A percentile compares a stretch with the other conserved stretches of the same genome.
Conservation (phyloP, 2,888 invertebrate species). For the Xanthia togata region DNA sequence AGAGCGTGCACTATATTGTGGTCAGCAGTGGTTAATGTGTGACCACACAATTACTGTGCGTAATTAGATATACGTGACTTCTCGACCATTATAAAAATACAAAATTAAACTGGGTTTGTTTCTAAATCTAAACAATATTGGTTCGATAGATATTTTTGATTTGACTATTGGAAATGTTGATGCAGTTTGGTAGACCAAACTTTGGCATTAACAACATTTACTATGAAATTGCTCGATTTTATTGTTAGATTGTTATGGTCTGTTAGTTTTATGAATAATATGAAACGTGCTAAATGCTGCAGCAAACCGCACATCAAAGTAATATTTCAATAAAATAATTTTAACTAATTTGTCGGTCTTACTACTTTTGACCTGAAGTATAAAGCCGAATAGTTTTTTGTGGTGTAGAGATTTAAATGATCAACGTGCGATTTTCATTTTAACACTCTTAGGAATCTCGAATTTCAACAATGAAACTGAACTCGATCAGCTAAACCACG, state of each 20-base stretch:
- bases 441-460: too few species aligned
- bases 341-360: too few species aligned
- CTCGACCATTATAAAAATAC: background rate
- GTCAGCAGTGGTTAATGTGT: constrained; percentile 26
- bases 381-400: too few species aligned
- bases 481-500: too few species aligned
- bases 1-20: constrained; percentile 35
- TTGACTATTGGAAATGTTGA: background rate
- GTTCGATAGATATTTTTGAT: background rate
- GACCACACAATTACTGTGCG: constrained; percentile 14
- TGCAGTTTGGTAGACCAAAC: background rate
- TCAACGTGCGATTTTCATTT: too few species aligned
- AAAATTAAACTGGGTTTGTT: background rate
- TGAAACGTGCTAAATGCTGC: background rate
- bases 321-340: too few species aligned
- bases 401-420: too few species aligned
- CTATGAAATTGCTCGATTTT: background rate
- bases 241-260: background rate
- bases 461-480: too few species aligned
- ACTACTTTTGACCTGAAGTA: too few species aligned
- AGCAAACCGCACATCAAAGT: too few species aligned
- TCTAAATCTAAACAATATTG: background rate
- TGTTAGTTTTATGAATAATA: background rate
- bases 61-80: constrained; percentile 19
- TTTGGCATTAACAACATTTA: too few species aligned